Conservation (phyloP, 2,888 invertebrate species). For the Entomobrya proxima region DNA sequence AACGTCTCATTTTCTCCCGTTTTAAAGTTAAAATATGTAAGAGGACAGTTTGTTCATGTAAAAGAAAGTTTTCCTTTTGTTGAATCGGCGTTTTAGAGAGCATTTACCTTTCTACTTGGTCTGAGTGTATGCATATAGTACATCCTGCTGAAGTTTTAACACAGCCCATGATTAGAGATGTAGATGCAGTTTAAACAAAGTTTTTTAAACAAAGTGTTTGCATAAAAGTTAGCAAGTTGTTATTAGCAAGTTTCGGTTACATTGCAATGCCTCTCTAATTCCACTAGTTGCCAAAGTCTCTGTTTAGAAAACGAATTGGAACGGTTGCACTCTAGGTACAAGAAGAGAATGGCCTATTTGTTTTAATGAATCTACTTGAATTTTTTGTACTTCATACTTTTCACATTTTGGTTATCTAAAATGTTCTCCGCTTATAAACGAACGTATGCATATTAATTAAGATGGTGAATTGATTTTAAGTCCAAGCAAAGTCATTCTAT, state of each 20-base stretch:
- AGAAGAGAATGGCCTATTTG: conserved; percentile 6
- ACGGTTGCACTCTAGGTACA: background rate
- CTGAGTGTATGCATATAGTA: background rate
- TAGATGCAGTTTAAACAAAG: background rate
- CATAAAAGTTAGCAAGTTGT: background rate
- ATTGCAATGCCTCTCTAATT: background rate
- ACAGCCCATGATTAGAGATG: no score
- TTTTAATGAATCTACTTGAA: conserved; percentile 26
- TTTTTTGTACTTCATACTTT: background rate
- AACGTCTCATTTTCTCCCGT: background rate
- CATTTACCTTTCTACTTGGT: background rate
- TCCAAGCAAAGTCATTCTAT: background rate
- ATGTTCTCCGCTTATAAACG: background rate
- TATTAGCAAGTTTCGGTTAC: background rate
- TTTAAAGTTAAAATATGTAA: background rate
- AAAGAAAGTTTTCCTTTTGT: background rate
- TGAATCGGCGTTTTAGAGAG: background rate
- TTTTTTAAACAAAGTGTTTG: background rate
- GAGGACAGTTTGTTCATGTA: no score
- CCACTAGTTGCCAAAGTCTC: background rate
- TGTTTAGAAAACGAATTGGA: background rate
- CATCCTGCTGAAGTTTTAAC: background rate
- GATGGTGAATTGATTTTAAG: conserved; percentile 4
- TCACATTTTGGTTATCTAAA: background rate
- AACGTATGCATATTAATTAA: background rate